These are phyloP conservation scores for Scaptodrosophila lebanonensis DNA, from an alignment of 1,140 invertebrate species.

Conservation along the genomic window DNA sequence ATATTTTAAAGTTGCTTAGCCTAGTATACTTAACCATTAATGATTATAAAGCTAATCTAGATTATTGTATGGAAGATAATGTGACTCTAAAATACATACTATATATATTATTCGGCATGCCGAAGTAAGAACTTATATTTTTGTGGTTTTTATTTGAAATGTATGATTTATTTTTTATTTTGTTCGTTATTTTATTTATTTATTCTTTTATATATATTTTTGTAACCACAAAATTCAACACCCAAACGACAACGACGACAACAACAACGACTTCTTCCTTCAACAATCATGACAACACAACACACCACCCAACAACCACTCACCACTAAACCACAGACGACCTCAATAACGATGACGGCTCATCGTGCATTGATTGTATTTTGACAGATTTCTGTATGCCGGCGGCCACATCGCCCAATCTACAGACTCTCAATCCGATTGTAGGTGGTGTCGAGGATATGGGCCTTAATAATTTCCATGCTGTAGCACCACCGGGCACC, in stretches of 20 bases:
- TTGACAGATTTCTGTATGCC: slow-evolving; percentile 78
- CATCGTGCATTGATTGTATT: slow-evolving; percentile 78
- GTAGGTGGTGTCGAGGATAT: slow-evolving; percentile 65
- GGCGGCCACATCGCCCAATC: slow-evolving; percentile 81
- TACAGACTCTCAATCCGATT: slow-evolving; percentile 77
- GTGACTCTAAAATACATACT: too few species aligned
- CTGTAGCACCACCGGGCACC: slow-evolving; percentile 50
- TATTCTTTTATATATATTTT: background rate
- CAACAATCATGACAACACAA: slow-evolving; percentile 12
- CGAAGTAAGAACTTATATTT: slow-evolving; percentile 4
- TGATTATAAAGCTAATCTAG: too few species aligned
- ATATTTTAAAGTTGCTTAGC: too few species aligned
- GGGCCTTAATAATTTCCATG: slow-evolving; percentile 66
- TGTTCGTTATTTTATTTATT: slow-evolving; percentile 15
- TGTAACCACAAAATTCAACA: slow-evolving; percentile 5
- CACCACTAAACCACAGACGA: slow-evolving; percentile 48
- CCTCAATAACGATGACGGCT: slow-evolving; percentile 74
- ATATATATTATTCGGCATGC: background rate
- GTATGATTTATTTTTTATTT: slow-evolving; percentile 1
- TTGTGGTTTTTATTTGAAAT: too few species aligned
- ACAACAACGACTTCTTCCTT: slow-evolving; percentile 8
- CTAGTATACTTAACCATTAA: too few species aligned
- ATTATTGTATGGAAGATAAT: too few species aligned
- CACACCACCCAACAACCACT: slow-evolving; percentile 4
- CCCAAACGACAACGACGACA: background rate